A percentile compares a stretch with the other conserved stretches of the same genome.
phyloP scores from a whole-genome alignment of 2,113 vertebrate genomes.

The Scomber japonicus region DNA sequence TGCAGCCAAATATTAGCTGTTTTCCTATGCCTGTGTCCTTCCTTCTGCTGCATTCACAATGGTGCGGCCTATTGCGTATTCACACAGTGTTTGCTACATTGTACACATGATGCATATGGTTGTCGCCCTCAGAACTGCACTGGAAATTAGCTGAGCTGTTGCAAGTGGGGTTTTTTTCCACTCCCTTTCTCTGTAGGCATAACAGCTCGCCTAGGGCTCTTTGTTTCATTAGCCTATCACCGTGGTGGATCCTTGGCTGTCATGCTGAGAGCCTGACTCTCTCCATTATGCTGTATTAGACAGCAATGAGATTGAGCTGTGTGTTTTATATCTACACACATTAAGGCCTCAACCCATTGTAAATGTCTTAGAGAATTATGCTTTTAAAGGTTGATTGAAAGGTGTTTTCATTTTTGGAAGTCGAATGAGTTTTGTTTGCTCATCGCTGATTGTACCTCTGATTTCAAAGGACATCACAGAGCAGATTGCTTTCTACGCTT shows the following conservation, averaged over 20 bases:
- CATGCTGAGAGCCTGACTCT: conserved; percentile 61
- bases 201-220: conserved; percentile 67
- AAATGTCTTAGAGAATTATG: conserved; percentile 53
- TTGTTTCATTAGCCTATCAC: conserved; percentile 75
- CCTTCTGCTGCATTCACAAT: conserved; percentile 21
- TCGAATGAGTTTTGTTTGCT: conserved; percentile 49
- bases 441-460: conserved; percentile 25
- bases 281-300: conserved; percentile 68
- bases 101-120: conserved; percentile 49
- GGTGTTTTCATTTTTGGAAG: conserved; percentile 50
- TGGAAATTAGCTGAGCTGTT: conserved; percentile 56
- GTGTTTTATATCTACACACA: conserved; percentile 57
- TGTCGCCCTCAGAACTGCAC: conserved; percentile 35
- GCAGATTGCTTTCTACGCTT: conserved; percentile 51
- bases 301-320: conserved; percentile 54
- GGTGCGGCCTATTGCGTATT: conserved; percentile 40
- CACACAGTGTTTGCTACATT: conserved; percentile 17
- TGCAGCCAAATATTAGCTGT: conserved; percentile 39
- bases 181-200: conserved; percentile 43
- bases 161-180: conserved; percentile 16
- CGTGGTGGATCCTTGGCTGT: conserved; percentile 62
- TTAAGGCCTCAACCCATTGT: conserved; percentile 48
- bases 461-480: conserved; percentile 43
- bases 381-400: conserved; percentile 45
- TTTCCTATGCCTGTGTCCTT: conserved; percentile 36